Conservation (phyloP, 1,140 invertebrate species). For the Coelopa frigida region DNA sequence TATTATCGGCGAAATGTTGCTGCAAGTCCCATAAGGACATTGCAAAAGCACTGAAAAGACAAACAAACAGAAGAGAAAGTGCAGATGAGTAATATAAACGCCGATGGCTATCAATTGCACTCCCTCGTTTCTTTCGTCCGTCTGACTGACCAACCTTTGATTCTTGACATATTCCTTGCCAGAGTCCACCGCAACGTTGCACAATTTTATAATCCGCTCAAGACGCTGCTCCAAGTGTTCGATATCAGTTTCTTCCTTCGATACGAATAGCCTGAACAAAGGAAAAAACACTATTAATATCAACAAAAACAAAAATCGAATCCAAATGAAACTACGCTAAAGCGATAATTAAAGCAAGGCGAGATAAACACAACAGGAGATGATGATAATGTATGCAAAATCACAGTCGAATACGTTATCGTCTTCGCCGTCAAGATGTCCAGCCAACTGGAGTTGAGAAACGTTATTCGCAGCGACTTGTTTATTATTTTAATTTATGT, state of each 20-base stretch:
- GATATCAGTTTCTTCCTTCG: constrained; percentile 75
- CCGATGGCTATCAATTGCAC: too few species aligned
- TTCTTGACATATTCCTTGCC: constrained; percentile 81
- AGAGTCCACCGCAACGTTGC: constrained; percentile 75
- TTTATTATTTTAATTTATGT: too few species aligned
- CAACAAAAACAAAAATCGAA: background rate
- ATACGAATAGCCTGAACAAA: constrained; percentile 65
- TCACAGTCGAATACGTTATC: constrained; percentile 5
- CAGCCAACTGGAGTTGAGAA: too few species aligned
- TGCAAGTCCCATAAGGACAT: constrained; percentile 79
- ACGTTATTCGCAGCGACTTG: too few species aligned
- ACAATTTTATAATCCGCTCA: constrained; percentile 82
- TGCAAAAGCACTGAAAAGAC: constrained; percentile 60
- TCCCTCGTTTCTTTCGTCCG: too few species aligned
- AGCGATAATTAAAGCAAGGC: background rate
- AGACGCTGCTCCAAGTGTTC: constrained; percentile 79
- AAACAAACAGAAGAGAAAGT: constrained; percentile 13
- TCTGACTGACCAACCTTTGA: constrained; percentile 61
- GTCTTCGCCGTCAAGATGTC: background rate
- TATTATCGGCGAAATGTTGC: constrained; percentile 67
- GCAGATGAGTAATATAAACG: constrained; percentile 14
- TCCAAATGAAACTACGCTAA: constrained; percentile 13
- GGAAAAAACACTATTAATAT: background rate
- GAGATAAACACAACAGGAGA: background rate
- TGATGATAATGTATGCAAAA: background rate